phyloP scores from a whole-genome alignment of 1,140 invertebrate species.

The Micrasema minimum region DNA sequence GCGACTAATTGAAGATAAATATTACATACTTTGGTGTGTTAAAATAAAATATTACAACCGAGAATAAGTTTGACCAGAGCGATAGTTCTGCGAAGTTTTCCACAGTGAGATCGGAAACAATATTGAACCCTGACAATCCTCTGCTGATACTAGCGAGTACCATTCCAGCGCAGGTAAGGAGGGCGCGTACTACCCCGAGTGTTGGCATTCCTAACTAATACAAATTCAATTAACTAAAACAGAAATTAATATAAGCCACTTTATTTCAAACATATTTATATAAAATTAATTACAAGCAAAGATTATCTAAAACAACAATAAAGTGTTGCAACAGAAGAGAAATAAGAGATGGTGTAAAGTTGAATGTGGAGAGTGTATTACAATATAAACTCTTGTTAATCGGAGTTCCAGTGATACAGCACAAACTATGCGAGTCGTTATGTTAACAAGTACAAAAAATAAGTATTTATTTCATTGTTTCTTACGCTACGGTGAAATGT shows the following conservation, averaged over 20 bases:
- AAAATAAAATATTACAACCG: no score
- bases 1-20: no score
- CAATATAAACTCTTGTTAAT: background rate
- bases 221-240: constrained; percentile 14
- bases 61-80: no score
- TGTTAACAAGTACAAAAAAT: constrained; percentile 32
- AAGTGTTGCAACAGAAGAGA: constrained; percentile 25
- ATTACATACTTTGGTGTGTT: no score
- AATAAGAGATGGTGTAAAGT: constrained; percentile 4
- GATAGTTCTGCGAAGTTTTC: no score
- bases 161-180: no score
- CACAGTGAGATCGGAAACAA: background rate
- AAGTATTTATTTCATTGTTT: constrained; percentile 22
- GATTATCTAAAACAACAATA: constrained; percentile 33
- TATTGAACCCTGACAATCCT: background rate
- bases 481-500: constrained; percentile 30
- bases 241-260: constrained; percentile 28
- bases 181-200: no score
- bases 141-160: no score
- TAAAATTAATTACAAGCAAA: constrained; percentile 26
- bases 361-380: no score
- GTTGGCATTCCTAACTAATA: no score
- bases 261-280: constrained; percentile 27
- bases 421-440: background rate
- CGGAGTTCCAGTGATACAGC: background rate